Base-by-base conservation (phyloP, 2,888 invertebrate genomes). In the Limnephilus rhombicus region DNA sequence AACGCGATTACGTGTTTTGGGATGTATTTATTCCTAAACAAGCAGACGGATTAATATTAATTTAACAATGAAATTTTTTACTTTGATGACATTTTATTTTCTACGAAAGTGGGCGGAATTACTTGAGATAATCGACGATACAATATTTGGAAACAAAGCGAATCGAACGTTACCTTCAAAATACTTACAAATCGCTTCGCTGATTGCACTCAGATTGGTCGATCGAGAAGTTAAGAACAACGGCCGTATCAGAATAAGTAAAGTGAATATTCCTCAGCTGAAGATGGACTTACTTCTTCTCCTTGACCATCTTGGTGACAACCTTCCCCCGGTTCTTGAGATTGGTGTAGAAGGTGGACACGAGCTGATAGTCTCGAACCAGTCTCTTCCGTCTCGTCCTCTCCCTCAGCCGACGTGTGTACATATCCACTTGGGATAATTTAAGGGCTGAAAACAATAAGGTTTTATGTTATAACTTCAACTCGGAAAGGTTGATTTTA, bases 401-500 rank as follows among this genome's bases (percentile, higher is more conserved):
- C 95, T 99, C 99, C 90, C 98, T 96, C 90, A 99, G 95, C 94
- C 98, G 96, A 93, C 98, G 96, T 9, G 98, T 98, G 95, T 99
- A 99, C 96, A 99, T 99, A 94, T 99, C 99, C 92, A 99, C 98
- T 96, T 99, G 98, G 41, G 99, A 98, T 94, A 99, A 95, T 95
- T 99, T 99, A 68, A 99, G 96, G 93, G 98, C 98, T 97, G 95
- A 80, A 95, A 95, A 49, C 53, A 95, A 80, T 89, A 89, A 80
- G 2, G 80, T 53, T 85, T n/a, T 31, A n/a, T 53, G 53, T 3
- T 29, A 91, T 4, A 80, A 37, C 7, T 9, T 83, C 34, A 31
- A 5, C 37, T 83, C 12, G 18, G 5, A 13, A 80, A 68, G 18
- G 53, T 24, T 31, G 4, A 31, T 81, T 81, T 31, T 31, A 81